phyloP scores from a whole-genome alignment of 2,888 invertebrate species.

The Thyatira batis region DNA sequence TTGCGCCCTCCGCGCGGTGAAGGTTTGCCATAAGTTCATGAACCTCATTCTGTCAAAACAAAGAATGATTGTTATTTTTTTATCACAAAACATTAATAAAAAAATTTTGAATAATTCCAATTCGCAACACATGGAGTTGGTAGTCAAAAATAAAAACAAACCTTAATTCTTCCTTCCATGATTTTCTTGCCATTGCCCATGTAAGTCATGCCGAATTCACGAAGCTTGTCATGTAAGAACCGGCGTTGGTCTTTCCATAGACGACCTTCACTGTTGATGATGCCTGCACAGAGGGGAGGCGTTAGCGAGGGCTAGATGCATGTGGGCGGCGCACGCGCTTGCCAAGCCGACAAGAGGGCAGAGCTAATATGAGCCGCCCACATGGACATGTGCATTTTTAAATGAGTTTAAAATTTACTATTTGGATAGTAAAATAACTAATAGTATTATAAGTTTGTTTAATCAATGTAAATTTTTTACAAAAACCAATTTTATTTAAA shows the following conservation, averaged over 20 bases:
- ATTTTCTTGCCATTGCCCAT: constrained; percentile 90
- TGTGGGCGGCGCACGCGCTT: constrained; percentile 62
- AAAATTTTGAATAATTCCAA: neutral
- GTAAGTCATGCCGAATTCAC: constrained; percentile 94
- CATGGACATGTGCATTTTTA: constrained; percentile 44
- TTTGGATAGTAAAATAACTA: neutral
- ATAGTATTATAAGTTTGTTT: neutral
- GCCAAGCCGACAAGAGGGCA: constrained; percentile 45
- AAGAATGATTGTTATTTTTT: constrained; percentile 14
- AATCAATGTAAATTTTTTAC: neutral
- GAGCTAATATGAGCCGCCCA: constrained; percentile 49
- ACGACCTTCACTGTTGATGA: constrained; percentile 93
- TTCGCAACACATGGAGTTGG: neutral
- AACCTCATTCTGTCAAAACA: constrained; percentile 85
- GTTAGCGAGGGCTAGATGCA: constrained; percentile 44
- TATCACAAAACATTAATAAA: neutral
- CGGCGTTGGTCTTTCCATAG: constrained; percentile 95
- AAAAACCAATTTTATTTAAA: neutral
- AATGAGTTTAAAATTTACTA: constrained; percentile 18
- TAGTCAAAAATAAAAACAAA: constrained; percentile 55
- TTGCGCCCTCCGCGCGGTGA: constrained; percentile 83
- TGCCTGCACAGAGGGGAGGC: constrained; percentile 84
- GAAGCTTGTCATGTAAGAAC: constrained; percentile 92
- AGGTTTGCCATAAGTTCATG: constrained; percentile 87
- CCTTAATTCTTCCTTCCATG: constrained; percentile 93